Conservation (phyloP, 1,140 invertebrate genomes). For the Chironomus striatipennis region DNA sequence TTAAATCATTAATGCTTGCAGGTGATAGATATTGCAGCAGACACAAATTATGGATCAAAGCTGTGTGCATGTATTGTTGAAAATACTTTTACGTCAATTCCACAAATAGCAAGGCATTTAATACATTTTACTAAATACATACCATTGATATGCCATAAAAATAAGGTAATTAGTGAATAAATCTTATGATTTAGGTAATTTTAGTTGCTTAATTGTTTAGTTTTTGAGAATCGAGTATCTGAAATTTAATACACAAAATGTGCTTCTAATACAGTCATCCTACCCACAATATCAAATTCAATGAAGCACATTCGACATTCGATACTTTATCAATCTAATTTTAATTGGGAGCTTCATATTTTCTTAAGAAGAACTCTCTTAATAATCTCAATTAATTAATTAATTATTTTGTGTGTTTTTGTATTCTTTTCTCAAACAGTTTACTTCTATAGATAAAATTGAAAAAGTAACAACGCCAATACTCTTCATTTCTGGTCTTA, state of each 20-base stretch:
- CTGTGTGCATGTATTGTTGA: slow-evolving; percentile 83
- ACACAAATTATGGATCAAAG: slow-evolving; percentile 59
- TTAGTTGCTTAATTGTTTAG: no score
- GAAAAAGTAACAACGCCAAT: slow-evolving; percentile 55
- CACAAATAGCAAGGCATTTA: slow-evolving; percentile 77
- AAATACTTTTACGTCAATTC: slow-evolving; percentile 93
- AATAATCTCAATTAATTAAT: background rate
- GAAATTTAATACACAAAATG: no score
- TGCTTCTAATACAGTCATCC: no score
- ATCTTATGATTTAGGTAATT: slow-evolving; percentile 18
- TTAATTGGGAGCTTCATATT: no score
- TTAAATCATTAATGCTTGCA: background rate
- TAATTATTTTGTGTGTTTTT: no score
- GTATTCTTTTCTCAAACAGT: slow-evolving; percentile 41
- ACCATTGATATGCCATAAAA: slow-evolving; percentile 70
- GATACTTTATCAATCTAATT: no score
- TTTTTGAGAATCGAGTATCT: no score
- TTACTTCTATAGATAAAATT: slow-evolving; percentile 61
- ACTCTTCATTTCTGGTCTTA: slow-evolving; percentile 70
- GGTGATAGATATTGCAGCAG: slow-evolving; percentile 68
- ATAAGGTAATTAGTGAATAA: slow-evolving; percentile 52
- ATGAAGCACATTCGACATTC: no score
- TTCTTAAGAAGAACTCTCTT: background rate
- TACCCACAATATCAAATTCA: no score
- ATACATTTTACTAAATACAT: slow-evolving; percentile 61